Evolutionary conservation across 2,888 invertebrate species (phyloP).

Genomic region (Xylota segnis): DNA sequence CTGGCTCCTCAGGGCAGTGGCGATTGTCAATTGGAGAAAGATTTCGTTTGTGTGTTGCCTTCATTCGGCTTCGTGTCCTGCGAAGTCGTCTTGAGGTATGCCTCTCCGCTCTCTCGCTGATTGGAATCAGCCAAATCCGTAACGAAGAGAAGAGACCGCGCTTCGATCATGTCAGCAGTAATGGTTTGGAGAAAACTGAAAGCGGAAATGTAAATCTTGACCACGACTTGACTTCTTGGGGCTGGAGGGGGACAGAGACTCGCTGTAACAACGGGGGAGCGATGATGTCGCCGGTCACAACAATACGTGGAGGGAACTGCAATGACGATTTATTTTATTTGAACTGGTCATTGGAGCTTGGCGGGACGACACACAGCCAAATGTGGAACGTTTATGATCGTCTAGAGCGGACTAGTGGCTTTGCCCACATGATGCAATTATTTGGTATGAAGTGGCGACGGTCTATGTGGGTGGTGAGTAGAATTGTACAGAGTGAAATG

Average conservation of each 20-base stretch:
- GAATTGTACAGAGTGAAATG: neutral
- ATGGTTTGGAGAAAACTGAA: constrained; percentile 69
- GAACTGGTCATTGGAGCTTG: neutral
- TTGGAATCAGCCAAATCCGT: constrained; percentile 62
- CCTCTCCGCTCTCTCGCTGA: constrained; percentile 42
- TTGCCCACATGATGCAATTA: constrained; percentile 1
- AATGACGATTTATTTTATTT: constrained; percentile 41
- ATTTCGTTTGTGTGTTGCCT: constrained; percentile 14
- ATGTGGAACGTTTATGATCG: neutral
- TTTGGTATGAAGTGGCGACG: neutral
- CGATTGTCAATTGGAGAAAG: constrained; percentile 63
- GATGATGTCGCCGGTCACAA: constrained; percentile 19
- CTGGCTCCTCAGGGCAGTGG: constrained; percentile 39
- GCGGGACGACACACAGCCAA: constrained; percentile 1
- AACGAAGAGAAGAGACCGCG: constrained; percentile 40
- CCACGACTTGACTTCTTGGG: constrained; percentile 55
- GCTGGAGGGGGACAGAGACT: neutral
- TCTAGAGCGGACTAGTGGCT: too few relatives aligned
- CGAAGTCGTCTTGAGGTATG: constrained; percentile 21
- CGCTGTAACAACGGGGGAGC: constrained; percentile 1
- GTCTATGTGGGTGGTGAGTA: neutral
- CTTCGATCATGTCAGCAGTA: constrained; percentile 70
- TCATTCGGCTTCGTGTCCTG: constrained; percentile 10
- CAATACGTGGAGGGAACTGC: constrained; percentile 14
- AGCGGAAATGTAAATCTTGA: constrained; percentile 77